A percentile compares a stretch with the other conserved stretches of the same genome.
Conservation (phyloP, 1,140 invertebrate species). For the Temnothorax nylanderi region DNA sequence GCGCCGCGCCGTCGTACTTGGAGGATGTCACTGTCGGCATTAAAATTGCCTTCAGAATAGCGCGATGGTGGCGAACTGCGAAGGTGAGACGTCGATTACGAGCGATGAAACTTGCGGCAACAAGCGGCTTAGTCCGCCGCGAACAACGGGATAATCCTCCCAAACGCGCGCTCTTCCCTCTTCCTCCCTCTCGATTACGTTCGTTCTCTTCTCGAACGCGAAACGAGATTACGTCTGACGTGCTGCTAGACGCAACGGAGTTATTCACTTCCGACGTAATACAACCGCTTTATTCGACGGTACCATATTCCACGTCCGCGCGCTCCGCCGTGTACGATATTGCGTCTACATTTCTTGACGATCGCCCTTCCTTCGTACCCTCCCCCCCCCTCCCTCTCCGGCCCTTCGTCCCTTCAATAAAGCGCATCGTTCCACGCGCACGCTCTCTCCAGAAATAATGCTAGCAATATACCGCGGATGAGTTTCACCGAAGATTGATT, state of each 20-base stretch:
- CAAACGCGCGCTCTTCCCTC: neutral
- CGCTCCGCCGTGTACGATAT: conserved; percentile 10
- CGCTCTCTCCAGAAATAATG: conserved; percentile 35
- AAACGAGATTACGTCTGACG: conserved; percentile 56
- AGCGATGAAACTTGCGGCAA: conserved; percentile 28
- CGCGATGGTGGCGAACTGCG: neutral
- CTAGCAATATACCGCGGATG: conserved; percentile 38
- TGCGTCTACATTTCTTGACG: conserved; percentile 38
- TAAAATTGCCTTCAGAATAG: conserved; percentile 29
- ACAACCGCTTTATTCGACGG: conserved; percentile 57
- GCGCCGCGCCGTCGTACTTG: neutral
- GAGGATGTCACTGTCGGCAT: neutral
- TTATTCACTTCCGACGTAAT: conserved; percentile 57
- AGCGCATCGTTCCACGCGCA: conserved; percentile 5
- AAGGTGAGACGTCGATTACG: conserved; percentile 34
- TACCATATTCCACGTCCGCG: conserved; percentile 39
- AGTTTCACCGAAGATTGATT: conserved; percentile 35
- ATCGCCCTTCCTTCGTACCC: conserved; percentile 12
- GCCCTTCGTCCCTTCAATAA: conserved; percentile 11
- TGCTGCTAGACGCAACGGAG: conserved; percentile 34
- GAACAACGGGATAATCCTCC: conserved; percentile 34
- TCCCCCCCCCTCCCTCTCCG: neutral
- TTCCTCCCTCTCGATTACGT: conserved; percentile 37
- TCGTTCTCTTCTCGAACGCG: conserved; percentile 34
- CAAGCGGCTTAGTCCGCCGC: neutral